phyloP scores from a whole-genome alignment of 2,888 invertebrate species.

The Colletes collaris region DNA sequence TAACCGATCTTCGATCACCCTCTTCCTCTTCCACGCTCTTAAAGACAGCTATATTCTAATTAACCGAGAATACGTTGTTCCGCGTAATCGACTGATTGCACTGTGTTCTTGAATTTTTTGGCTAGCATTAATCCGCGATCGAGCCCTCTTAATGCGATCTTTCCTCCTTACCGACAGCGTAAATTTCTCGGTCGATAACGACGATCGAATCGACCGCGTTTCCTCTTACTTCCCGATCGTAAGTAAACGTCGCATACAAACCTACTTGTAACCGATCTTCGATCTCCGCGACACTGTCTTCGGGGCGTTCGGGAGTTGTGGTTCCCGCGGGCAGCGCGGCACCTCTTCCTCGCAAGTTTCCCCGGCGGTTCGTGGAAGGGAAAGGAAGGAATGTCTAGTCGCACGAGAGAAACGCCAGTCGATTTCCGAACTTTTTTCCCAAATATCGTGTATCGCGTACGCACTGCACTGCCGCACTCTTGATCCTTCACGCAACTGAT shows the following conservation, averaged over 20 bases:
- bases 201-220: constrained; percentile 7
- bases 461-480: constrained; percentile 53
- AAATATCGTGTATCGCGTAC: constrained; percentile 16
- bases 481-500: constrained; percentile 42
- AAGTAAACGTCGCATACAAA: constrained; percentile 30
- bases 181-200: constrained; percentile 7
- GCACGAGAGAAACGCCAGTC: constrained; percentile 3
- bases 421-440: constrained; percentile 22
- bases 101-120: constrained; percentile 42
- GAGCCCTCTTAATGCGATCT: no score
- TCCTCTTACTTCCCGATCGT: no score
- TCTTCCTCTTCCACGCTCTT: constrained; percentile 83
- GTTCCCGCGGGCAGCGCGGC: background rate
- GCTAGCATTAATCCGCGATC: background rate
- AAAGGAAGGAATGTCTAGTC: background rate
- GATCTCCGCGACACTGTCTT: constrained; percentile 27
- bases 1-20: constrained; percentile 68
- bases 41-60: constrained; percentile 83
- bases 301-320: background rate
- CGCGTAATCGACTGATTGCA: constrained; percentile 54
- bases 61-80: constrained; percentile 76
- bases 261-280: constrained; percentile 27
- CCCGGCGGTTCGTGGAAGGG: background rate
- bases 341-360: background rate
- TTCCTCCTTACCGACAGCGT: no score